Conservation (phyloP, 2,113 vertebrate species). For the Psilopogon haemacephalus region DNA sequence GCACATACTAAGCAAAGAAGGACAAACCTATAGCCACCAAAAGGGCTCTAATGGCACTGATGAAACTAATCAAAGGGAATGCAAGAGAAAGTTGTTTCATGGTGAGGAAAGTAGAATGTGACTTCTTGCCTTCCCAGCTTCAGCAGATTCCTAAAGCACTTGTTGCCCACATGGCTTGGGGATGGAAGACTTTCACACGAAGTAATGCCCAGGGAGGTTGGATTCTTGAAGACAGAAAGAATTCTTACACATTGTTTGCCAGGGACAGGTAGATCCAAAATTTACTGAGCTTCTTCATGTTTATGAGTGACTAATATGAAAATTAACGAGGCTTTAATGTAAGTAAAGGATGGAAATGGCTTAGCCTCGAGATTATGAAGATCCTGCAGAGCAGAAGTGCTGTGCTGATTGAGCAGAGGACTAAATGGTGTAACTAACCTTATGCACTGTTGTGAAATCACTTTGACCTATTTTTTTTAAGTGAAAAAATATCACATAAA, state of each 20-base stretch:
- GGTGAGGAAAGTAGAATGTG: background rate
- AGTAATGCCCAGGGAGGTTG: background rate
- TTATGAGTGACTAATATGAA: slow-evolving; percentile 36
- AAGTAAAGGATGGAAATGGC: slow-evolving; percentile 19
- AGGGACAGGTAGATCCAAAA: background rate
- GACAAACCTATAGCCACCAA: background rate
- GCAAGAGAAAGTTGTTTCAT: background rate
- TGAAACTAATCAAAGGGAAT: background rate
- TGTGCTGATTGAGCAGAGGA: background rate
- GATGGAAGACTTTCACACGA: background rate
- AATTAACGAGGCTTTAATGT: slow-evolving; percentile 29
- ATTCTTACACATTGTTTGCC: background rate
- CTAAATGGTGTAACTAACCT: background rate
- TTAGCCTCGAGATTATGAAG: background rate
- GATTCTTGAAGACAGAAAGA: background rate
- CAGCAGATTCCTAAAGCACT: background rate
- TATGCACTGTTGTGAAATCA: background rate
- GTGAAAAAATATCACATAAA: background rate
- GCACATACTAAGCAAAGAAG: background rate
- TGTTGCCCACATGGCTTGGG: background rate
- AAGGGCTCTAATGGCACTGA: background rate
- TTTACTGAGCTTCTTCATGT: background rate
- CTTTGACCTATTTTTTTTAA: background rate
- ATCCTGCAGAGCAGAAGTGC: background rate
- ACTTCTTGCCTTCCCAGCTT: background rate